Conservation (phyloP, 2,888 invertebrate species). For the Rotaria magnacalcarata region DNA sequence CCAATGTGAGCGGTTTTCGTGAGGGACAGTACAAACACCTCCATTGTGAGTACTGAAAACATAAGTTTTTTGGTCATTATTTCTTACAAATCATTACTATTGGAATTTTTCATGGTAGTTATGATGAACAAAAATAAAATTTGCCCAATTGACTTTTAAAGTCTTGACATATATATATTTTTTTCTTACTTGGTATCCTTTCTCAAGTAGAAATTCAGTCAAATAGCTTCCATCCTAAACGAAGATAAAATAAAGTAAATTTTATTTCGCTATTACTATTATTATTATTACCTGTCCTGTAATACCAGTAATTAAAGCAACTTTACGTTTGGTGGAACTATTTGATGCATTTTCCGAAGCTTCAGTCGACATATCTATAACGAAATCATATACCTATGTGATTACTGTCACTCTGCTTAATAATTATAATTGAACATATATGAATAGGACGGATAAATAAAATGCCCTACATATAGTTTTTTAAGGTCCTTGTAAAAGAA, state of each 20-base stretch:
- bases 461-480: not conserved
- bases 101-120: too few species aligned
- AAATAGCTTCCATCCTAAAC: slow-evolving; percentile 93
- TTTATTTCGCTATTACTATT: not conserved
- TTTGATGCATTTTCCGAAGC: not conserved
- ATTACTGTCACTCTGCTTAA: not conserved
- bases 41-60: too few species aligned
- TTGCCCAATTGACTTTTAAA: too few species aligned
- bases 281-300: slow-evolving; percentile 80
- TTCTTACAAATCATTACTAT: too few species aligned
- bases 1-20: too few species aligned
- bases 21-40: too few species aligned
- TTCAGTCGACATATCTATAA: not conserved
- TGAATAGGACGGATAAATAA: not conserved
- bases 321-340: not conserved
- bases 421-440: not conserved
- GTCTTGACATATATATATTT: not conserved
- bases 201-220: slow-evolving; percentile 82
- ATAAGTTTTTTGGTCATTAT: too few species aligned
- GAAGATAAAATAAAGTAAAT: not conserved
- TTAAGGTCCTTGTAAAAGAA: not conserved
- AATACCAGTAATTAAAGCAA: slow-evolving; percentile 90
- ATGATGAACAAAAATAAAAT: too few species aligned
- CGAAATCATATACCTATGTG: not conserved
- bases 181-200: slow-evolving; percentile 70